Conservation (phyloP, 2,888 invertebrate genomes). For the Philonicus albiceps region DNA sequence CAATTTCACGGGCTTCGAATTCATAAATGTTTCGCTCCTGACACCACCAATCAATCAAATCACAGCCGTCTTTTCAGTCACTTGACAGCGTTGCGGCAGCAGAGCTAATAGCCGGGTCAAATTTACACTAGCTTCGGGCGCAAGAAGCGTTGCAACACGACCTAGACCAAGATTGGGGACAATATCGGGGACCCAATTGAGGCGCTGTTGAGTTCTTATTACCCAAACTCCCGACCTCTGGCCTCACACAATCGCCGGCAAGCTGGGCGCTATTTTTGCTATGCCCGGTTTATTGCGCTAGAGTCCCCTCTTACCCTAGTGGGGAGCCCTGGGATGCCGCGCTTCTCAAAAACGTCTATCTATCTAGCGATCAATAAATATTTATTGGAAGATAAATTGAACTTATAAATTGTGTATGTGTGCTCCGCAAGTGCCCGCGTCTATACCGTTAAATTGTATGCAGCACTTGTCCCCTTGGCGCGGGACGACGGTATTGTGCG, state of each 20-base stretch:
- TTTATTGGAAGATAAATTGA: constrained; percentile 40
- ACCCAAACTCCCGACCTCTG: background rate
- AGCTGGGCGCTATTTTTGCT: background rate
- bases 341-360: constrained; percentile 18
- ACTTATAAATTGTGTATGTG: constrained; percentile 40
- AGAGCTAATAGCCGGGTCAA: background rate
- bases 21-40: constrained; percentile 3
- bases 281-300: background rate
- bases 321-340: background rate
- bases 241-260: background rate
- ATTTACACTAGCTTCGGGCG: background rate
- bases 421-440: background rate
- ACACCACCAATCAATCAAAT: constrained; percentile 16
- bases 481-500: background rate
- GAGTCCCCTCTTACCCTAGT: background rate
- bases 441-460: background rate
- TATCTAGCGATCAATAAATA: constrained; percentile 40
- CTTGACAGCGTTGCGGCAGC: background rate
- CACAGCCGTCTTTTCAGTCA: background rate
- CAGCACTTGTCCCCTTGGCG: background rate
- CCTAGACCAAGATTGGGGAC: constrained; percentile 22
- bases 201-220: background rate
- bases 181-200: background rate
- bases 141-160: constrained; percentile 12
- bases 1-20: background rate